Percentiles rank a stretch among this genome's conserved stretches.
phyloP scores from a whole-genome alignment of 2,888 invertebrate species.

The Eumerus sabulonum region DNA sequence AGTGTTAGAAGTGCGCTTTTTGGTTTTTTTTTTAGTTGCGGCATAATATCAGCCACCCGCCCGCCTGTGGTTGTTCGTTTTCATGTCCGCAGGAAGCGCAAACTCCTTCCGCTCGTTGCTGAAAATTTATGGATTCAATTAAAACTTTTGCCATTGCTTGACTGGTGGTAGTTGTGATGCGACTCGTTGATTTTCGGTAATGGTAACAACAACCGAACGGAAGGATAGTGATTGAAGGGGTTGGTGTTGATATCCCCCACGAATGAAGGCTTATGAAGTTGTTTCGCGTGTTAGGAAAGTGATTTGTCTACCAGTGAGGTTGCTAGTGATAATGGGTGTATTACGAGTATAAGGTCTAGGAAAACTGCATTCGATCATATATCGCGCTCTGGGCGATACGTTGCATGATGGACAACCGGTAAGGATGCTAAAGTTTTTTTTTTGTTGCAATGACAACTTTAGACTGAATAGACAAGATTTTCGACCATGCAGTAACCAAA shows the following conservation, averaged over 20 bases:
- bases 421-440: too few species aligned
- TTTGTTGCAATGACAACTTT: neutral
- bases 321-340: too few species aligned
- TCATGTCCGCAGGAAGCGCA: conserved; percentile 38
- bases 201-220: conserved; percentile 24
- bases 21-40: conserved; percentile 21
- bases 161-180: conserved; percentile 66
- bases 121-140: conserved; percentile 77
- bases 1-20: conserved; percentile 20
- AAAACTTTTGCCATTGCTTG: conserved; percentile 75
- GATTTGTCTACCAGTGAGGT: too few species aligned
- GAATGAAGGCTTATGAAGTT: conserved; percentile 32
- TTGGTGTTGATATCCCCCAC: conserved; percentile 29
- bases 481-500: conserved; percentile 37
- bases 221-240: conserved; percentile 38
- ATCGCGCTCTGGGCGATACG: too few species aligned
- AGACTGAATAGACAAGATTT: conserved; percentile 58
- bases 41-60: conserved; percentile 49
- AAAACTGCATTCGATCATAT: too few species aligned
- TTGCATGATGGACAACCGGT: too few species aligned
- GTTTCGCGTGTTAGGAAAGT: conserved; percentile 10
- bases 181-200: conserved; percentile 46
- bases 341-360: too few species aligned
- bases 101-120: conserved; percentile 57
- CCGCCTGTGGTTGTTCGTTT: conserved; percentile 34